Base-by-base conservation (phyloP, 2,888 invertebrate genomes). In the Idaea biselata region DNA sequence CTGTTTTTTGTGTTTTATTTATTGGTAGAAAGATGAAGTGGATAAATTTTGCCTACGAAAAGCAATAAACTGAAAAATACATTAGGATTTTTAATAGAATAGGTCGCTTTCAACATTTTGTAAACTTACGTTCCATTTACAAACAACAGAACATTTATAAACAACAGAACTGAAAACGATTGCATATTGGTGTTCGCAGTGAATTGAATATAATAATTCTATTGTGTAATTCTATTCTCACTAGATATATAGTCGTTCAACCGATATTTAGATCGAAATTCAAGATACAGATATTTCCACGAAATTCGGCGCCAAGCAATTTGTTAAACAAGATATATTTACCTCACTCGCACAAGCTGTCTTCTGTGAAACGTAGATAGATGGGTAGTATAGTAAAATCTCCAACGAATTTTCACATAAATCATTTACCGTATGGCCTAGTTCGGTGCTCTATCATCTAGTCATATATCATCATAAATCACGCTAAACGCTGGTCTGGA, bases 401-500 rank as follows among this genome's bases (percentile, higher is more conserved):
- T 58, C 59, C 60, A 62, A 44, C 65, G 63, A 68, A 74, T 66
- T 65, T 71, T 65, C 66, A 60, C 72, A 80, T 82, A 74, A 74
- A 79, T 81, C 80, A 79, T 73, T 69, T 73, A 71, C 63, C 63
- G 63, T 71, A 64, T 67, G 71, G 73, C 73, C 78, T 70, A 74
- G 73, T 68, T 73, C 68, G 66, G 69, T 65, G 75, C 78, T 80
- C 78, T 78, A 81, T 84, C 79, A 76, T 78, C 75, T 77, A 65
- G 79, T 79, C 73, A 84, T 87, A 82, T 77, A 84, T 87, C 87
- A 87, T 83, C 83, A 84, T 87, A 87, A 87, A 88, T 88, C 88
- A 86, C 76, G 74, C 73, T 79, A 78, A 80, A 76, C 75, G 80
- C 70, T 74, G 77, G 74, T 71, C 78, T 76, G 79, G 81, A 78